phyloP scores from a whole-genome alignment of 2,113 vertebrate species.

The Tragelaphus buxtoni region DNA sequence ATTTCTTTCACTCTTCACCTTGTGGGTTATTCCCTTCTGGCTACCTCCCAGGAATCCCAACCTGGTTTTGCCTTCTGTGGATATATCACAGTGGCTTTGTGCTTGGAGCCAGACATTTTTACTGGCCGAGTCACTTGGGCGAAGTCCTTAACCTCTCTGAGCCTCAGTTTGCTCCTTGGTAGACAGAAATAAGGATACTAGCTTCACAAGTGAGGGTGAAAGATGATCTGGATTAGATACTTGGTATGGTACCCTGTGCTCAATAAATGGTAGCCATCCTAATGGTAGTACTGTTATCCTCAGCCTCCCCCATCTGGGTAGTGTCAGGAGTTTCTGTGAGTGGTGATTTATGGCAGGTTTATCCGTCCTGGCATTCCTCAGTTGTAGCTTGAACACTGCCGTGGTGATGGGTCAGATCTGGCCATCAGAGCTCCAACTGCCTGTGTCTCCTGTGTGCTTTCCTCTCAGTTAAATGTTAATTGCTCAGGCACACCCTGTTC shows the following conservation, averaged over 20 bases:
- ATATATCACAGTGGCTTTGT: neutral
- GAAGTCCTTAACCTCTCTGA: neutral
- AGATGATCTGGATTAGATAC: neutral
- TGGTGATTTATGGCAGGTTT: neutral
- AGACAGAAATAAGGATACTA: neutral
- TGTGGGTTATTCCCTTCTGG: neutral
- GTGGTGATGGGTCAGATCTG: neutral
- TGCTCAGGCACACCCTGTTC: conserved; percentile 55
- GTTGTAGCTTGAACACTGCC: neutral
- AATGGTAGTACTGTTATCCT: neutral
- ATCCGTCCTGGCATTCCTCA: neutral
- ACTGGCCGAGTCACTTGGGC: neutral
- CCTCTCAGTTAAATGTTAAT: conserved; percentile 62
- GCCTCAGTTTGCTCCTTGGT: neutral
- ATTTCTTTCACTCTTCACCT: neutral
- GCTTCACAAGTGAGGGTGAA: neutral
- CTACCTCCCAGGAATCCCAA: neutral
- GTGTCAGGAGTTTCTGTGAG: neutral
- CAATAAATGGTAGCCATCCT: neutral
- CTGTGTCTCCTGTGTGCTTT: conserved; percentile 12
- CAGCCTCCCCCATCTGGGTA: fast-evolving
- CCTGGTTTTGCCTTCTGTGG: neutral
- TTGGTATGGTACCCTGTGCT: neutral
- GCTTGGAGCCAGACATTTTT: neutral
- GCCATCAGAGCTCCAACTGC: neutral